A percentile compares a stretch with the other conserved stretches of the same genome.
These are phyloP conservation scores for Halesus radiatus DNA, from an alignment of 1,140 invertebrate species.

Conservation along the genomic window DNA sequence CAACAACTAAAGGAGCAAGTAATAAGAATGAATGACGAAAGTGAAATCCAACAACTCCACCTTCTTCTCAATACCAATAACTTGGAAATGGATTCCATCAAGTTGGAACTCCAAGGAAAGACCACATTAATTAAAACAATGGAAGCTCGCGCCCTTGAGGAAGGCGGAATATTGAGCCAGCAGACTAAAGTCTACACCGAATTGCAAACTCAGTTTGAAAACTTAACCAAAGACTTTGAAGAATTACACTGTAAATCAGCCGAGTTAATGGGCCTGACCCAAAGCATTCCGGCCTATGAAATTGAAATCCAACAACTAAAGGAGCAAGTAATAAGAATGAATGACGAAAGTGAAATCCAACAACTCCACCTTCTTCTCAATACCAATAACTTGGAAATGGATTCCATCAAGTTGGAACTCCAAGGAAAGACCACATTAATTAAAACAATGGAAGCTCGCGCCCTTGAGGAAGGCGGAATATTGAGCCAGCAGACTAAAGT, in stretches of 20 bases:
- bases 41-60: no score
- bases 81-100: not conserved
- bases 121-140: not conserved
- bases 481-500: slow-evolving; percentile 34
- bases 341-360: no score
- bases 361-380: not conserved
- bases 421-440: not conserved
- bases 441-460: not conserved
- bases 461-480: not conserved
- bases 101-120: not conserved
- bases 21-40: not conserved
- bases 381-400: not conserved
- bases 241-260: not conserved
- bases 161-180: not conserved
- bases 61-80: not conserved
- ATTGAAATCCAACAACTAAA: slow-evolving; percentile 7
- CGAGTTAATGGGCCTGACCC: not conserved
- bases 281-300: not conserved
- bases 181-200: slow-evolving; percentile 29
- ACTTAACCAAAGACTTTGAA: not conserved
- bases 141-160: not conserved
- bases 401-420: not conserved
- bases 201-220: slow-evolving; percentile 18
- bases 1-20: slow-evolving; percentile 6
- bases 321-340: not conserved